Evolutionary conservation across 2,888 invertebrate genomes (phyloP), one percentile per base, ranked within the genome.

Genomic region (Mermis nigrescens): DNA sequence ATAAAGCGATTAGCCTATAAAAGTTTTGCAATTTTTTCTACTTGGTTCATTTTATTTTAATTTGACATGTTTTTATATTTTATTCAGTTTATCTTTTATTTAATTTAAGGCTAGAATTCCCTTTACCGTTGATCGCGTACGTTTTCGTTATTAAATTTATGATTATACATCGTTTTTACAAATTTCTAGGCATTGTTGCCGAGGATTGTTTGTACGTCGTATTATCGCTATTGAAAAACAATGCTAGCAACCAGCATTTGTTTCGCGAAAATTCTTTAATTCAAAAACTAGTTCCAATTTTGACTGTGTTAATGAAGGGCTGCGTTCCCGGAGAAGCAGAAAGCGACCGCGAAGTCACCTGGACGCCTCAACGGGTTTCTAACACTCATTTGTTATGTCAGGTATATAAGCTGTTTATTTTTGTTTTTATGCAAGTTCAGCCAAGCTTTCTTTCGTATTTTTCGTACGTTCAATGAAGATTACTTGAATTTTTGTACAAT

Each of bases 211-310:
- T 99, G 1, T 77, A 89, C 48, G 78, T 98, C 1, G 84, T 98
- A 81, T 76, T 92, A 59, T 95, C 92, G 76, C 78, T 99, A 57
- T 76, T 99, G 19, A 84, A 85, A 70, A 91, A 90, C 69, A 99
- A 99, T 73, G 82, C 86, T 19, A 92, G 91, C 67, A 99, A 99
- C 76, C 95, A 95, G 65, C 92, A 90, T 72, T 91, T 94, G 71
- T 98, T 99, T 73, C 88, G 92, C 76, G 98, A 99, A 78, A 92
- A 65, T 48, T 64, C 66, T 69, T 92, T 89, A 69, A 88, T 95
- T 65, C 88, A 91, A 70, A 82, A 82, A 63, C 77, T 95, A 70
- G 78, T 86, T 1, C 86, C 87, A 0, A 90, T 89, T 85, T 90
- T 92, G 68, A 80, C 80, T 63, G 78, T 60, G 67, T 68, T 2